phyloP scores from a whole-genome alignment of 2,797 vertebrate genomes.

The Lagocephalus sceleratus region DNA sequence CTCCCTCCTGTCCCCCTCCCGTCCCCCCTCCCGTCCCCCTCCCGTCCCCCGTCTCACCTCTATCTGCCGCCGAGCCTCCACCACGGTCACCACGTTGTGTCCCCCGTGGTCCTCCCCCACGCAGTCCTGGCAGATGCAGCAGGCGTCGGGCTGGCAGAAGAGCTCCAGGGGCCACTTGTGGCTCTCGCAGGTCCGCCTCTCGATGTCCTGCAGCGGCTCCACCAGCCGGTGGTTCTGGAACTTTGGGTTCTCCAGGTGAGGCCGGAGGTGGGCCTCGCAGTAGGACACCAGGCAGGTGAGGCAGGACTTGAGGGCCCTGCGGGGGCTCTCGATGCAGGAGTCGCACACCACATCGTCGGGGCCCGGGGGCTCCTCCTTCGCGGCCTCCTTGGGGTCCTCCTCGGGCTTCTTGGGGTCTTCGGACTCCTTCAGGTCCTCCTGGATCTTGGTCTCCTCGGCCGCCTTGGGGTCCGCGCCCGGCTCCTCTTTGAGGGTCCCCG shows the following conservation, averaged over 20 bases:
- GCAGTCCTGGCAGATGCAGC: constrained; percentile 82
- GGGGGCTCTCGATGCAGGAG: constrained; percentile 74
- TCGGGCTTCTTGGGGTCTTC: constrained; percentile 36
- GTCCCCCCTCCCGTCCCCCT: too few relatives aligned
- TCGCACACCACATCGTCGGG: constrained; percentile 74
- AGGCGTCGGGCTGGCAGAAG: constrained; percentile 76
- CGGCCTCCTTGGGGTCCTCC: constrained; percentile 15
- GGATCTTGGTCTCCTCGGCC: constrained; percentile 37
- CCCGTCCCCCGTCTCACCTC: constrained; percentile 44
- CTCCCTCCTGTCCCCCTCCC: too few relatives aligned
- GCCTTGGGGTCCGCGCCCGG: constrained; percentile 16
- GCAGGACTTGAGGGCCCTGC: constrained; percentile 76
- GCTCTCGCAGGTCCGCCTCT: constrained; percentile 76
- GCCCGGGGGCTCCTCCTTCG: constrained; percentile 47
- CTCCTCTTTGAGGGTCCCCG: constrained; percentile 9
- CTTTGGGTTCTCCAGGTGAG: constrained; percentile 80
- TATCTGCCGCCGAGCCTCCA: constrained; percentile 60
- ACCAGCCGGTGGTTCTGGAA: constrained; percentile 74
- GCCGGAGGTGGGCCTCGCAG: constrained; percentile 76
- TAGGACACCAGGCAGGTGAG: constrained; percentile 82
- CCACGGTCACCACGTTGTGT: constrained; percentile 64
- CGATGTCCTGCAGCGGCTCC: constrained; percentile 77
- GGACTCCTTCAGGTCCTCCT: constrained; percentile 42
- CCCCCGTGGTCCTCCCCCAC: constrained; percentile 70
- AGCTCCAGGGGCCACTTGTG: constrained; percentile 78